Base-by-base conservation (phyloP, 2,888 invertebrate genomes). In the Protula sp. region DNA sequence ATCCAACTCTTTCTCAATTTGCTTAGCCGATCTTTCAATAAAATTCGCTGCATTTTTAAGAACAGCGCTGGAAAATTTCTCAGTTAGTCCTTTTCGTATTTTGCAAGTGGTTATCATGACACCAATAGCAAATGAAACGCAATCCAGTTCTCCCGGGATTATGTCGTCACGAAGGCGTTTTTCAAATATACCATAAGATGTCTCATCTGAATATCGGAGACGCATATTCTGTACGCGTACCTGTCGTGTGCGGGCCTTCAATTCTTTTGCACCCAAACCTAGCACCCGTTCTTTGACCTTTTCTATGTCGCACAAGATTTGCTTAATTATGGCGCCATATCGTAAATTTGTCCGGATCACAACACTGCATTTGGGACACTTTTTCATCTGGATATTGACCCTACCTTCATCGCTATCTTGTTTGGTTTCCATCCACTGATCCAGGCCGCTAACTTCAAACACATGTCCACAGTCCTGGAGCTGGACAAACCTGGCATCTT, bases 301-400 rank as follows among this genome's bases (percentile, higher is more conserved):
- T 59, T 75, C 72, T 29, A 83, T 77, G 58, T 82, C 77, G 24
- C 59, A 53, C 4, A 79, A 67, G 2, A 72, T 83, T 81, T 57
- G 60, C 62, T 81, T 82, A 9, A 87, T 81, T 1, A 81, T 65
- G 62, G 85, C 83, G 61, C 85, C 85, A 75, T 86, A 87, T 22
- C 87, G 82, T 50, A 80, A 78, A 1, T 85, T 86, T 67, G 82
- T 84, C 22, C 85, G 80, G 19, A 88, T 85, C 0, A 85, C 82
- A 24, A 84, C 84, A 56, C 84, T 85, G 71, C 88, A 88, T 59
- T 62, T 63, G 0, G 87, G 87, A 70, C 88, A 88, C 1, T 59
- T 56, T 64, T 82, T 82, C 48, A 75, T 57, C 47, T 69, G 66
- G 24, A 80, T 71, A 26, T 53, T 31, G 29, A 27, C 2, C 31